A percentile compares a stretch with the other conserved stretches of the same genome.
These are phyloP conservation scores for Drosophila algonquin DNA, from an alignment of 2,888 invertebrate species.

Conservation along the genomic window DNA sequence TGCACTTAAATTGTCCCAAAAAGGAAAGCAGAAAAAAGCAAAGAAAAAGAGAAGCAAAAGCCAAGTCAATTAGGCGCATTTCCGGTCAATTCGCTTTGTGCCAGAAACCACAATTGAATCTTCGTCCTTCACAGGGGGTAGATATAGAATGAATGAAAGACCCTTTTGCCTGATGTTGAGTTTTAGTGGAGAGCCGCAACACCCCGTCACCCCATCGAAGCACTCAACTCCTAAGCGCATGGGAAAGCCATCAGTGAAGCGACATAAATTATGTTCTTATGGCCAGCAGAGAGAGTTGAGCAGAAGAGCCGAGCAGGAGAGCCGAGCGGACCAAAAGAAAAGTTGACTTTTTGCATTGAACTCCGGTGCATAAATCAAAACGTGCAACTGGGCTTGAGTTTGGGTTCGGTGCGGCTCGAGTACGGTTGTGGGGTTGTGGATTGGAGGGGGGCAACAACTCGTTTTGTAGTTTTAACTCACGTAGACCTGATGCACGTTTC, in stretches of 20 bases:
- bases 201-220: constrained; percentile 31
- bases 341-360: constrained; percentile 78
- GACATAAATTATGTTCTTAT: constrained; percentile 74
- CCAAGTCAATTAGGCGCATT: constrained; percentile 66
- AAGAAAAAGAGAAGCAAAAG: constrained; percentile 31
- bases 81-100: constrained; percentile 42
- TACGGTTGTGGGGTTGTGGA: neutral
- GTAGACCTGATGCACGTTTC: constrained; percentile 53
- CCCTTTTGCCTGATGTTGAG: neutral
- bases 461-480: constrained; percentile 57
- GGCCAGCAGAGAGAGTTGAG: constrained; percentile 38
- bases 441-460: constrained; percentile 3
- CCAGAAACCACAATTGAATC: constrained; percentile 37
- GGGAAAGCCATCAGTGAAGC: constrained; percentile 43
- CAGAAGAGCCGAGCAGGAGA: too few relatives aligned
- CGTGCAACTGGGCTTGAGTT: constrained; percentile 31
- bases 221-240: constrained; percentile 45
- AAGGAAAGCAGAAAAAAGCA: neutral
- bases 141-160: constrained; percentile 1
- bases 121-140: constrained; percentile 2
- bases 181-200: neutral
- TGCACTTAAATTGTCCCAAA: constrained; percentile 49
- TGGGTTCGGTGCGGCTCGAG: neutral
- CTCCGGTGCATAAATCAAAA: constrained; percentile 71
- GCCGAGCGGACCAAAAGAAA: constrained; percentile 39